Percentiles rank a stretch among this genome's conserved stretches.
phyloP scores from a whole-genome alignment of 2,888 invertebrate species.

The Corbicula japonica region DNA sequence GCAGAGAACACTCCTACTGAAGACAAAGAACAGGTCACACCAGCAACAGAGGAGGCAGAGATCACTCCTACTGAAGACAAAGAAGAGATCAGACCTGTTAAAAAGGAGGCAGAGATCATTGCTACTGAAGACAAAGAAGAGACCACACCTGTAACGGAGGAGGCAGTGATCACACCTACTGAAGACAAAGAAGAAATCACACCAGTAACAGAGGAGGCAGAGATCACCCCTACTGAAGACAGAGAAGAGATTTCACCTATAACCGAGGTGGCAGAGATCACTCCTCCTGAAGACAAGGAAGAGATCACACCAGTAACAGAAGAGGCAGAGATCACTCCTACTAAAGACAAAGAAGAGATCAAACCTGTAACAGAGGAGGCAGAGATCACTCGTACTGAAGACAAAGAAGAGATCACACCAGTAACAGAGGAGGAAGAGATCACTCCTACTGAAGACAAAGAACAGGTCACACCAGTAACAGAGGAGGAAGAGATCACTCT shows the following conservation, averaged over 20 bases:
- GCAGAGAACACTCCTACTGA: too few species aligned
- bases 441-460: not conserved
- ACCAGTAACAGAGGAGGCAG: not conserved
- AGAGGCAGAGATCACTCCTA: not conserved
- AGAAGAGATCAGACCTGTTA: too few species aligned
- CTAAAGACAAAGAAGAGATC: not conserved
- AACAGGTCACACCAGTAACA: not conserved
- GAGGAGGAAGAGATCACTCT: too few species aligned
- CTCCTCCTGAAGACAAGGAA: not conserved
- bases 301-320: not conserved
- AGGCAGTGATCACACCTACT: too few species aligned
- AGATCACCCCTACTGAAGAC: not conserved
- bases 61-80: too few species aligned
- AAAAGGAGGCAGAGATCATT: too few species aligned
- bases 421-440: not conserved
- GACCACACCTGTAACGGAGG: too few species aligned
- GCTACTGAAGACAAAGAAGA: too few species aligned
- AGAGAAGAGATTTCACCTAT: not conserved
- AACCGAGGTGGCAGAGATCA: not conserved
- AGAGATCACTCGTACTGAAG: too few species aligned
- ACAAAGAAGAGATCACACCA: not conserved
- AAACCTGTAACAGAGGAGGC: not conserved
- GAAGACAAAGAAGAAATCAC: too few species aligned
- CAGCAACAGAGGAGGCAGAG: too few species aligned
- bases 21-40: too few species aligned